phyloP scores from a whole-genome alignment of 2,113 vertebrate genomes.

The Budorcas taxicolor region DNA sequence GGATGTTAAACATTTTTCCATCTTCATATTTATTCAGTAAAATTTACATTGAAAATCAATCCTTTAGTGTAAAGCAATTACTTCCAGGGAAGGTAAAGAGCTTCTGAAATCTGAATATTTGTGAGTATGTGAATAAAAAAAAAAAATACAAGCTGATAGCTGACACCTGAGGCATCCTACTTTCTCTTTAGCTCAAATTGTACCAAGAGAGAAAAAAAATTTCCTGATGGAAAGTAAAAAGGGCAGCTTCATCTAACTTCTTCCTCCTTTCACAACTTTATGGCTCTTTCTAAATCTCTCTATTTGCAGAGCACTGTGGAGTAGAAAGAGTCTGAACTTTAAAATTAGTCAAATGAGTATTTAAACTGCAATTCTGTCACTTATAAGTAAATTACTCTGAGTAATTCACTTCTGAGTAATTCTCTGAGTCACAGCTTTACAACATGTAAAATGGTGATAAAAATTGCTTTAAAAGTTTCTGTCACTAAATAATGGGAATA shows the following conservation, averaged over 20 bases:
- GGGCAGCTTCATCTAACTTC: not conserved
- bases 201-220: not conserved
- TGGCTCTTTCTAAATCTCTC: not conserved
- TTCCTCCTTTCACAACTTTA: not conserved
- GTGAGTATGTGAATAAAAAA: not conserved
- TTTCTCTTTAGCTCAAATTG: not conserved
- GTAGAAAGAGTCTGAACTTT: not conserved
- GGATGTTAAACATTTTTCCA: not conserved
- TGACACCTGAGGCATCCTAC: not conserved
- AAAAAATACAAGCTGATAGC: not conserved
- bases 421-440: not conserved
- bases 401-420: not conserved
- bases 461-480: not conserved
- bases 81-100: not conserved
- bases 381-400: not conserved
- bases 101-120: not conserved
- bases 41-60: not conserved
- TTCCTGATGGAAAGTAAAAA: not conserved
- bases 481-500: not conserved
- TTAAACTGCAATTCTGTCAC: not conserved
- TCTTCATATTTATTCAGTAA: not conserved
- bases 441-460: not conserved
- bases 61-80: not conserved
- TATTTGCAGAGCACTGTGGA: not conserved
- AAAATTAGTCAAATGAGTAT: not conserved